phyloP scores from a whole-genome alignment of 2,113 vertebrate genomes.

The Promerops cafer region DNA sequence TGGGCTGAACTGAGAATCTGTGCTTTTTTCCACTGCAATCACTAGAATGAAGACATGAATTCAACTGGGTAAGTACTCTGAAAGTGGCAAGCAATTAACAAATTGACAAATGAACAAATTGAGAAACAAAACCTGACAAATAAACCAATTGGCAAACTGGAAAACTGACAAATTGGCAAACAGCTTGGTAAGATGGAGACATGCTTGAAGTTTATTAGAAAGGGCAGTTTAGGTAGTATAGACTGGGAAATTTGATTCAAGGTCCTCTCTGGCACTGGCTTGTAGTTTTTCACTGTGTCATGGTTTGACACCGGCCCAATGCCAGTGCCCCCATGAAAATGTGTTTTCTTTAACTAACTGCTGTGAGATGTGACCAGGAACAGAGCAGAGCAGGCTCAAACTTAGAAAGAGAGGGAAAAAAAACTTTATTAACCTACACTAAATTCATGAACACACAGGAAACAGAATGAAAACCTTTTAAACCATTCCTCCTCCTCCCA shows the following conservation, averaged over 20 bases:
- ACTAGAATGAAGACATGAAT: neutral
- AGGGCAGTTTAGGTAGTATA: neutral
- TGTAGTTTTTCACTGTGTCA: neutral
- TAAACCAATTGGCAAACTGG: neutral
- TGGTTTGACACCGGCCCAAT: no score
- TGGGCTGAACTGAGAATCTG: neutral
- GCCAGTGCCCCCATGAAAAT: no score
- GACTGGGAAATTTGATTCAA: neutral
- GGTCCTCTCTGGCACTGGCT: neutral
- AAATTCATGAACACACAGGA: no score
- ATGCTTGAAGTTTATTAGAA: neutral
- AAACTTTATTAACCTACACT: no score
- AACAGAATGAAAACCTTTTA: no score
- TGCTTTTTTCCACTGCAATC: neutral
- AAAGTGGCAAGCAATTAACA: conserved; percentile 23
- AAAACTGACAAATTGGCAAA: conserved; percentile 11
- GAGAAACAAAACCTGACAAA: conserved; percentile 7
- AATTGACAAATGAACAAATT: conserved; percentile 27
- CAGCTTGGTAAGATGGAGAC: neutral
- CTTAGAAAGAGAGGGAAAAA: no score
- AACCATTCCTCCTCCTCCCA: no score
- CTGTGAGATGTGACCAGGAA: no score
- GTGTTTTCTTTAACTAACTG: no score
- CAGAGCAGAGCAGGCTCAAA: no score
- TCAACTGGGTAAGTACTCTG: neutral